phyloP scores from a whole-genome alignment of 2,797 vertebrate species.

The Tokudaia muenninki region DNA sequence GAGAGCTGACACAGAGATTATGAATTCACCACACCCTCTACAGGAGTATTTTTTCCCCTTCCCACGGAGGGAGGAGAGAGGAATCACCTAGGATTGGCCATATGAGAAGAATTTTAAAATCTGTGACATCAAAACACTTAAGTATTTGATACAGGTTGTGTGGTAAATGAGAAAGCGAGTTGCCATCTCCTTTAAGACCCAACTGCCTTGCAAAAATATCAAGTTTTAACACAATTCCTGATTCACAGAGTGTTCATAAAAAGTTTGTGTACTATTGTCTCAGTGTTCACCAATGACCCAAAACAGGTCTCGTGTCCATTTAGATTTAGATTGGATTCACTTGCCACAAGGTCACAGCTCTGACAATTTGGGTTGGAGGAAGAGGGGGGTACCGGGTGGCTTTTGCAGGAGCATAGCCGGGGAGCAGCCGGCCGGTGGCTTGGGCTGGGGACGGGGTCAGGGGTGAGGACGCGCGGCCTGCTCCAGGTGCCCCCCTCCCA shows the following conservation, averaged over 20 bases:
- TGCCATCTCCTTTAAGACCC: not conserved
- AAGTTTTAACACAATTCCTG: conserved; percentile 28
- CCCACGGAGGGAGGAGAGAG: not conserved
- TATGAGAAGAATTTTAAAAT: not conserved
- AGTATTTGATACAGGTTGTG: not conserved
- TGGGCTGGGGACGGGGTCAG: not conserved
- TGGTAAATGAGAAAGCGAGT: not conserved
- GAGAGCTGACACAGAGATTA: conserved; percentile 15
- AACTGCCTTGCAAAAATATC: conserved; percentile 39
- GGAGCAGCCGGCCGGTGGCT: not conserved
- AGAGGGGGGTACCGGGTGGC: not conserved
- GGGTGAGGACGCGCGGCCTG: conserved; percentile 68
- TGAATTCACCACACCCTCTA: conserved; percentile 57
- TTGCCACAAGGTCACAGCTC: conserved; percentile 41
- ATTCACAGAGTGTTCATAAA: not conserved
- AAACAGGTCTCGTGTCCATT: not conserved
- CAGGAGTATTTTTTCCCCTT: not conserved
- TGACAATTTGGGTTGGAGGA: conserved; percentile 21
- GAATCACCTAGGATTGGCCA: not conserved
- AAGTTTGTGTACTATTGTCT: conserved; percentile 20
- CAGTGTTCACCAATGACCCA: not conserved
- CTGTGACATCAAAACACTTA: not conserved
- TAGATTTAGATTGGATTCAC: not conserved
- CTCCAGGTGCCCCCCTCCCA: conserved; percentile 74
- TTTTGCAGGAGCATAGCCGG: not conserved